Evolutionary conservation across 1,140 invertebrate species (phyloP).

Genomic region (Drosophila quadrilineata): DNA sequence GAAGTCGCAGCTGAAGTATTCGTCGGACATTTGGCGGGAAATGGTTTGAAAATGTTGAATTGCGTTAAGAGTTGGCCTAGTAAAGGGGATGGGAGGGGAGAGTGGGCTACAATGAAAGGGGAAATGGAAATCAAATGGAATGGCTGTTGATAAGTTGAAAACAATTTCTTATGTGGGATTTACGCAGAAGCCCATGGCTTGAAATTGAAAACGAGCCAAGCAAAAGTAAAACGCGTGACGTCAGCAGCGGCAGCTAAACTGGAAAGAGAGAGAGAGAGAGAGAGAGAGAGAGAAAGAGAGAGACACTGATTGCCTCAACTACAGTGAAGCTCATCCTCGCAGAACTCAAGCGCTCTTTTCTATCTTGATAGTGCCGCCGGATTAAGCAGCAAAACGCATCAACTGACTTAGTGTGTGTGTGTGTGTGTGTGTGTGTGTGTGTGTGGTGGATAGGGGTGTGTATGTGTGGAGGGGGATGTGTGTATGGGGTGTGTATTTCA

Average conservation of each 20-base stretch:
- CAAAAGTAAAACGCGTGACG: slow-evolving; percentile 11
- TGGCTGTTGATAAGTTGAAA: slow-evolving; percentile 55
- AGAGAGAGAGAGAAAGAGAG: slow-evolving; percentile 3
- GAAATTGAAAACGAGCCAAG: slow-evolving; percentile 63
- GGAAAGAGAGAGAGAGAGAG: not conserved
- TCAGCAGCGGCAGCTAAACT: too few relatives aligned
- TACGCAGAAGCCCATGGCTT: slow-evolving; percentile 41
- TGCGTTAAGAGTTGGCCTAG: too few relatives aligned
- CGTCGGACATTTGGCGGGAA: slow-evolving; percentile 7
- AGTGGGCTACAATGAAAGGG: not conserved
- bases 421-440: not conserved
- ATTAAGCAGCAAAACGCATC: slow-evolving; percentile 67
- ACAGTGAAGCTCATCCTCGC: too few relatives aligned
- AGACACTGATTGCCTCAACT: slow-evolving; percentile 49
- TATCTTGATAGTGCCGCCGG: slow-evolving; percentile 73
- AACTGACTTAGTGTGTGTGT: slow-evolving; percentile 23
- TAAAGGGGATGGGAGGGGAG: too few relatives aligned
- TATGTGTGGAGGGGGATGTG: not conserved
- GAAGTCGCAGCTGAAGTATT: too few relatives aligned
- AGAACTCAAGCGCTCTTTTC: slow-evolving; percentile 25
- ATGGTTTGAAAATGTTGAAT: slow-evolving; percentile 2
- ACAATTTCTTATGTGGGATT: slow-evolving; percentile 75
- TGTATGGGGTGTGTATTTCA: not conserved
- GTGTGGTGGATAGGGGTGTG: not conserved
- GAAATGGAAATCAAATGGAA: not conserved